Evolutionary conservation across 2,888 invertebrate genomes (phyloP).

Genomic region (Cephus pulcher): DNA sequence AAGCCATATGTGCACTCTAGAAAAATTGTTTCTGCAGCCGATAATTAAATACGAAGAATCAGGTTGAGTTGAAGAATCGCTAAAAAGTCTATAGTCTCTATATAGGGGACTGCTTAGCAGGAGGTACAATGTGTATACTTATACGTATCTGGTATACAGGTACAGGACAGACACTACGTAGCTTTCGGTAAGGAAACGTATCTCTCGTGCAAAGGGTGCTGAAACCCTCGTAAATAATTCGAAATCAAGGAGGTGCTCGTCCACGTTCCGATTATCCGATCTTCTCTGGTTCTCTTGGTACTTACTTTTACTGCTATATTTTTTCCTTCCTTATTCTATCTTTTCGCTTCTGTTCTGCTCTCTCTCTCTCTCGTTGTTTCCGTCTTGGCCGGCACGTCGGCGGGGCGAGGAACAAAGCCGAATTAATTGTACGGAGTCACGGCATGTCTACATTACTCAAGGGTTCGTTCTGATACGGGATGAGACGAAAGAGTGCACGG

Average conservation of each 20-base stretch:
- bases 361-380: background rate
- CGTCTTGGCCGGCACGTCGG: background rate
- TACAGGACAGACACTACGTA: background rate
- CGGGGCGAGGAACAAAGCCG: conserved; percentile 29
- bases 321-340: conserved; percentile 7
- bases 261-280: background rate
- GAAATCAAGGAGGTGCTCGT: background rate
- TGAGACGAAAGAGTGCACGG: conserved; percentile 14
- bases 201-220: background rate
- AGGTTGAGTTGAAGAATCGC: background rate
- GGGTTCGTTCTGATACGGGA: conserved; percentile 21
- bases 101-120: background rate
- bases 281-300: background rate
- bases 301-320: background rate
- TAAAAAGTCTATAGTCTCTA: background rate
- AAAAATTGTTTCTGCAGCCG: background rate
- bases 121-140: background rate
- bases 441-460: conserved; percentile 55
- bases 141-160: background rate
- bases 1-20: background rate
- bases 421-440: conserved; percentile 55
- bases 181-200: background rate
- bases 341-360: conserved; percentile 8
- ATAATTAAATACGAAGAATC: background rate
- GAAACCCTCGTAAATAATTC: background rate